A percentile compares a stretch with the other conserved stretches of the same genome.
phyloP scores from a whole-genome alignment of 1,140 invertebrate genomes.

The Drosophila pachea region DNA sequence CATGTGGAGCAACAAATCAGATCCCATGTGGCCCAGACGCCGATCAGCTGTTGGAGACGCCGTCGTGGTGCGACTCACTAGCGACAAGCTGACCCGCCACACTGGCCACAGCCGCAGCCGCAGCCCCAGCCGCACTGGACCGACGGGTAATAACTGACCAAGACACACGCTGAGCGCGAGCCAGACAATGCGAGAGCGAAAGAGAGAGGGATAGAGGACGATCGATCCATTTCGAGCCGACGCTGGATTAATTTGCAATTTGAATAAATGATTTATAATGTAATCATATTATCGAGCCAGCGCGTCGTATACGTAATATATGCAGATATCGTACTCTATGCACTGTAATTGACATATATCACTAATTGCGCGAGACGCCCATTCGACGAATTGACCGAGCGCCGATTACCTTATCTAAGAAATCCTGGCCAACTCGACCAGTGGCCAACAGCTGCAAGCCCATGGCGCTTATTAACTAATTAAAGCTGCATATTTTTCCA shows the following conservation, averaged over 20 bases:
- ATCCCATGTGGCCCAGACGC: conserved; percentile 11
- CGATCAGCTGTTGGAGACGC: conserved; percentile 44
- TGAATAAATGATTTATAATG: conserved; percentile 77
- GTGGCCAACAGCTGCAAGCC: conserved; percentile 41
- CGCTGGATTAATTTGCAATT: conserved; percentile 60
- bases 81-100: conserved; percentile 43
- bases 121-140: conserved; percentile 5
- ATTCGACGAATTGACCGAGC: conserved; percentile 45
- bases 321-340: conserved; percentile 44
- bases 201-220: conserved; percentile 6
- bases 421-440: conserved; percentile 53
- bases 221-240: conserved; percentile 17
- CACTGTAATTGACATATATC: conserved; percentile 73
- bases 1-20: conserved; percentile 11
- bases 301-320: conserved; percentile 56
- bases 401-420: conserved; percentile 58
- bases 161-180: background rate
- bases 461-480: conserved; percentile 68
- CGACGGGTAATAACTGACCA: conserved; percentile 35
- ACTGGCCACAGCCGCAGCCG: conserved; percentile 13
- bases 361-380: conserved; percentile 72
- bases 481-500: conserved; percentile 72
- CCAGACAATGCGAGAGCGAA: conserved; percentile 5
- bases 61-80: conserved; percentile 29
- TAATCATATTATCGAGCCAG: conserved; percentile 58